Evolutionary conservation across 2,888 invertebrate genomes (phyloP).

Genomic region (Cephus runcator): DNA sequence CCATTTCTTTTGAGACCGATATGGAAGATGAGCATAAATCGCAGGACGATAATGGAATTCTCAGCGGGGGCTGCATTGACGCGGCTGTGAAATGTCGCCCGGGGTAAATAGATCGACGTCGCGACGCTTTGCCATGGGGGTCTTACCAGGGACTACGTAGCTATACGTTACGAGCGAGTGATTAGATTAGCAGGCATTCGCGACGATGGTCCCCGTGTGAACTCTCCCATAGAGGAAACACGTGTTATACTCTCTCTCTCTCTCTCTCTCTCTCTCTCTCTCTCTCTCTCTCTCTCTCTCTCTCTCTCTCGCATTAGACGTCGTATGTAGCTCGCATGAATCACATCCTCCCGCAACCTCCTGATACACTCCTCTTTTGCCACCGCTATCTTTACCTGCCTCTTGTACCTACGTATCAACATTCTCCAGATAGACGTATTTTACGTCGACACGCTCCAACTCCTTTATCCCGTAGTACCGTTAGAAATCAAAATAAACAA

Average conservation of each 20-base stretch:
- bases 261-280: constrained; percentile 15
- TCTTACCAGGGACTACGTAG: constrained; percentile 7
- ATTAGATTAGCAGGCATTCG: constrained; percentile 47
- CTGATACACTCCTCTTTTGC: background rate
- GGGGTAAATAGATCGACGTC: constrained; percentile 43
- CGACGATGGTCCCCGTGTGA: constrained; percentile 50
- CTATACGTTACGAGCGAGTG: constrained; percentile 34
- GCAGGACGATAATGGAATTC: constrained; percentile 61
- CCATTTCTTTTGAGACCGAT: constrained; percentile 5
- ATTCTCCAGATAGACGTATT: background rate
- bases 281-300: constrained; percentile 7
- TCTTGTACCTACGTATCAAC: background rate
- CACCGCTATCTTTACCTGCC: constrained; percentile 1
- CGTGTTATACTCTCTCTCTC: constrained; percentile 34
- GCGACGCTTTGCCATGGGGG: constrained; percentile 25
- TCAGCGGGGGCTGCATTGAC: constrained; percentile 58
- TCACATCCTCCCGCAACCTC: constrained; percentile 24
- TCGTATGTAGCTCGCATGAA: constrained; percentile 34
- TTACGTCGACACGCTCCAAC: background rate
- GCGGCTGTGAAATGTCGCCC: constrained; percentile 50
- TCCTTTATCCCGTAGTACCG: background rate
- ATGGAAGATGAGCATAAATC: constrained; percentile 44
- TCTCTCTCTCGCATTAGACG: constrained; percentile 20
- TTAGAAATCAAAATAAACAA: background rate
- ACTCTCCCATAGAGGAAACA: constrained; percentile 53